Percentiles rank a stretch among this genome's conserved stretches.
These are phyloP conservation scores for Notoglanidium macrostoma DNA, from an alignment of 2,797 vertebrate species.

Conservation along the genomic window DNA sequence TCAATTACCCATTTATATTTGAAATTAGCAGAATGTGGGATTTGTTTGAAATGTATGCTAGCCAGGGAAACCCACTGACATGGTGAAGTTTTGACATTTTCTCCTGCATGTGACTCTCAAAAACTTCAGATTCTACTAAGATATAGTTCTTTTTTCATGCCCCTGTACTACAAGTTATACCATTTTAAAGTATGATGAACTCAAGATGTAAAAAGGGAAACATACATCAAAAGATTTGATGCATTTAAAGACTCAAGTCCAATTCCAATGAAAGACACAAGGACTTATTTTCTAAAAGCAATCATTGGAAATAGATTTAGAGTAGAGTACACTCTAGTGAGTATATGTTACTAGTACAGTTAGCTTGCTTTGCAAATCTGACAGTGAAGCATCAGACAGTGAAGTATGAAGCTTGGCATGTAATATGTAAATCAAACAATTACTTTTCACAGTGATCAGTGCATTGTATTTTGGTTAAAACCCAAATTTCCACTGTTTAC, in stretches of 20 bases:
- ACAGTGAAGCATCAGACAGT: neutral
- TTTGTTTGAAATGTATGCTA: neutral
- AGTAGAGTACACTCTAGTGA: neutral
- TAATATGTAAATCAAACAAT: neutral
- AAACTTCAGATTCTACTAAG: neutral
- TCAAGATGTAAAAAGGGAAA: neutral
- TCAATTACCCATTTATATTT: neutral
- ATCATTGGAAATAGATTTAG: neutral
- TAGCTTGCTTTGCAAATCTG: neutral
- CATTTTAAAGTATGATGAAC: neutral
- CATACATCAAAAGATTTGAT: neutral
- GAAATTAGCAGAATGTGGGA: neutral
- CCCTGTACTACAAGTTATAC: neutral
- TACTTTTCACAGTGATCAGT: neutral
- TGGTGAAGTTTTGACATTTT: neutral
- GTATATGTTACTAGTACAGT: neutral
- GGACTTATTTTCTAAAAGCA: neutral
- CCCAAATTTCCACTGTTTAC: neutral
- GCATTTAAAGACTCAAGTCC: neutral
- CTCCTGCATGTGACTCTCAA: neutral
- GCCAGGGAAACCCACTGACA: neutral
- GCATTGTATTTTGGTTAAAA: neutral
- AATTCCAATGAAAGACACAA: neutral
- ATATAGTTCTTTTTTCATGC: neutral
- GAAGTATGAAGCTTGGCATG: neutral